Percentiles rank a stretch among this genome's conserved stretches.
phyloP scores from a whole-genome alignment of 2,113 vertebrate genomes.

The Pongo pygmaeus region DNA sequence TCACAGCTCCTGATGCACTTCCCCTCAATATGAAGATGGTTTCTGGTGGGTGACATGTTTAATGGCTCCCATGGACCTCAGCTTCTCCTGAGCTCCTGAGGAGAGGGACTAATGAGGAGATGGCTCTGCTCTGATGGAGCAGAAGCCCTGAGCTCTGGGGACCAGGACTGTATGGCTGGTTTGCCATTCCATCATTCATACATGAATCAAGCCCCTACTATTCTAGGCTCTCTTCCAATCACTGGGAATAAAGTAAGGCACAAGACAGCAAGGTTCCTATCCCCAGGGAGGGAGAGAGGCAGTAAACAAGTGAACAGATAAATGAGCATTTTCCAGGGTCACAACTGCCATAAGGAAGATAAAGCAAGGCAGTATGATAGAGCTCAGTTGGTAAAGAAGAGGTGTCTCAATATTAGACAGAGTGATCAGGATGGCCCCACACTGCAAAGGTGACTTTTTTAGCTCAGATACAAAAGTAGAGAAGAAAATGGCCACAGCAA shows the following conservation, averaged over 20 bases:
- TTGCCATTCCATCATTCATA: neutral
- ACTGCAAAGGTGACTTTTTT: neutral
- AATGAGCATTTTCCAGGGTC: neutral
- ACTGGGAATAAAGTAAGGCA: neutral
- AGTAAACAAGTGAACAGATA: neutral
- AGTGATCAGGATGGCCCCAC: too few species aligned
- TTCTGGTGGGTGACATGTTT: neutral
- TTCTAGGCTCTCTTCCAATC: neutral
- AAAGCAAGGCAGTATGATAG: neutral
- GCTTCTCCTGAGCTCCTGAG: neutral
- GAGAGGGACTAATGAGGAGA: neutral
- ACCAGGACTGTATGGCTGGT: rapidly evolving
- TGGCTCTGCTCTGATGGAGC: neutral
- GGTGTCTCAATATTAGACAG: neutral
- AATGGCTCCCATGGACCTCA: neutral
- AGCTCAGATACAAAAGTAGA: neutral
- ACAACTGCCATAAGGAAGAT: neutral
- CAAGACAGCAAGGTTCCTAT: neutral
- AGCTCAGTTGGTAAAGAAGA: neutral
- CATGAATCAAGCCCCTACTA: neutral
- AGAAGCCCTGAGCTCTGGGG: neutral
- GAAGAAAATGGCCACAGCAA: neutral
- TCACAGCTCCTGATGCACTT: neutral
- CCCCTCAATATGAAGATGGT: neutral
- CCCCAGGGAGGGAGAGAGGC: neutral